Percentiles rank a stretch among this genome's conserved stretches.
These are phyloP conservation scores for Nipponacmea schrenckii DNA, from an alignment of 2,888 invertebrate genomes.

Conservation along the genomic window DNA sequence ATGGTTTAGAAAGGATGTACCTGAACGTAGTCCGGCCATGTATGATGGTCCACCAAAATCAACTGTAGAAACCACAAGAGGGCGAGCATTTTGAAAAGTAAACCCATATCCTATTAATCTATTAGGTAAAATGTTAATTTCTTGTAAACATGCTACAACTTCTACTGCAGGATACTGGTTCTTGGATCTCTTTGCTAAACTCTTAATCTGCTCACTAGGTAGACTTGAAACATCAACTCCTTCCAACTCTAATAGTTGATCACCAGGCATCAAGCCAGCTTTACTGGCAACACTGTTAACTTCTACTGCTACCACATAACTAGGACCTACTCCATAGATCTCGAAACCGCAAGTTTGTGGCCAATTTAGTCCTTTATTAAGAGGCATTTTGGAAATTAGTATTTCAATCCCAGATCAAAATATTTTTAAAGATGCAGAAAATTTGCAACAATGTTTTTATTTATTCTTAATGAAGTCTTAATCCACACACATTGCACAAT, in stretches of 20 bases:
- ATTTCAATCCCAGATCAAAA: conserved; percentile 7
- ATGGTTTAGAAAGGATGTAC: conserved; percentile 39
- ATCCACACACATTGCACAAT: too few species aligned
- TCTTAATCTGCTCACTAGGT: conserved; percentile 55
- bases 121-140: conserved; percentile 48
- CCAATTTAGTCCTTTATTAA: conserved; percentile 50
- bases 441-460: too few species aligned
- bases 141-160: conserved; percentile 59
- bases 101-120: conserved; percentile 56
- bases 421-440: too few species aligned
- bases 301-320: conserved; percentile 61
- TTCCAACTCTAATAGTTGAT: conserved; percentile 64
- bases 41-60: conserved; percentile 60
- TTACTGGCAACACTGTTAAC: conserved; percentile 57
- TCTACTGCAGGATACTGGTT: conserved; percentile 59
- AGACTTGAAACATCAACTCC: conserved; percentile 60
- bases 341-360: conserved; percentile 64
- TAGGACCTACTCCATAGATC: conserved; percentile 63
- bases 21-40: conserved; percentile 57
- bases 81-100: conserved; percentile 48
- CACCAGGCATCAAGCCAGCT: conserved; percentile 62
- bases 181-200: conserved; percentile 49
- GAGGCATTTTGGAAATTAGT: conserved; percentile 46
- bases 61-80: conserved; percentile 56
- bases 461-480: too few species aligned